Evolutionary conservation across 1,140 invertebrate genomes (phyloP), one percentile per base, ranked within the genome.

Genomic region (Charaxes varanes): DNA sequence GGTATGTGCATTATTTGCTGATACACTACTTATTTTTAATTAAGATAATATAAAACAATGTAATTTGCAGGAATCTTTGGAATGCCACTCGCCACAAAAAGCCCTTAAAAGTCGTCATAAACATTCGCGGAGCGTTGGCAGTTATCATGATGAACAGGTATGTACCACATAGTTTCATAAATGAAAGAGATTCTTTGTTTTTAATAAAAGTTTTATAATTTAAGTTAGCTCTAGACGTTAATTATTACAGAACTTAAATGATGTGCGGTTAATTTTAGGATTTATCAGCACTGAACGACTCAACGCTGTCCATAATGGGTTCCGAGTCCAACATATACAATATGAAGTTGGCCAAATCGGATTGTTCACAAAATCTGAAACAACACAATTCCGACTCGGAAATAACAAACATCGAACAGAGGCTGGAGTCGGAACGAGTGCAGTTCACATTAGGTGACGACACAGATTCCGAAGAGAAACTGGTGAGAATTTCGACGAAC

Each of bases 61-160:
- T 18, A 16, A 16, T 36, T 53, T 38, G 4, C 47, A 85, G 83
- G 80, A 84, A 30, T 55, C 68, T 3, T 64, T 76, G 1, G 81
- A 84, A 24, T 72, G 65, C 4, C 78, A 82, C 10, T 73, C 71
- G 2, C 63, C 71, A 0, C 69, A 74, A 7, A 62, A 64, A 14
- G 59, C 59, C 4, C 44, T 68, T 52, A 66, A 58, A 2, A 33
- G 59, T 31, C 55, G 62, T 15, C 81, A 85, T 28, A 66, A 82
- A 11, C 79, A 84, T 36, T 84, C 81, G 2, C 59, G 76, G 19
- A 84, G 81, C 34, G 78, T 84, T 2, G 83, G 83, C 7, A 84
- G 83, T 22, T 85, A 80, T 36, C 62, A 78, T 3, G 83, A 84
- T 23, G 81, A 84, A 41, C 66, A 81, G 52, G 83, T 85, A 59